Evolutionary conservation across 1,140 invertebrate species (phyloP), one percentile per base, ranked within the genome.

Genomic region (Ceratosolen solmsi): DNA sequence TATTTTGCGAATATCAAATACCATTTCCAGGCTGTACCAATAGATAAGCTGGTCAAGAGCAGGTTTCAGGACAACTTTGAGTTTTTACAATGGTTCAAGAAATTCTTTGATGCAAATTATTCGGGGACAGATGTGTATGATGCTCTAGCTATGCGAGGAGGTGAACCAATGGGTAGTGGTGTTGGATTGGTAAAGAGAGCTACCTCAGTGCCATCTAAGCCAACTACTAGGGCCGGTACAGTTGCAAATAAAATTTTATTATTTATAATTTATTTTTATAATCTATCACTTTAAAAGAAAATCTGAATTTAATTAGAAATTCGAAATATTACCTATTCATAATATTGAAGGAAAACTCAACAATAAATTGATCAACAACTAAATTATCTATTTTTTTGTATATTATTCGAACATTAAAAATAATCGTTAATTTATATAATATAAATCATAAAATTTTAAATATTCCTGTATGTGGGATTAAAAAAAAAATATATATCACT

Each of bases 11-110:
- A 85, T 88, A 79, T 90, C 89, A 89, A 89, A 92, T 92, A 93
- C 93, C 86, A 80, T 90, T 91, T 91, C 80, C 92, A 96, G 96
- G 96, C 96, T 92, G 95, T 96, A 91, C 95, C 96, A 86, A 96
- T 97, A 93, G 95, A 96, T 94, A 96, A 93, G 93, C 93, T 97
- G 93, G 96, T 98, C 87, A 98, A 98, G 93, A 97, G 97, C 89
- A 95, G 96, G 86, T 99, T 98, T 92, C 96, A 98, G 94, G 98
- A 99, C 94, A 99, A 99, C 93, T 99, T 99, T 94, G 98, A 99
- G 92, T 99, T 99, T 93, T 95, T 99, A 84, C 98, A 99, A 94
- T 99, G 98, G 98, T 99, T 99, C 94, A 99, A 99, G 94, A 98
- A 98, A 92, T 99, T 99, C 92, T 99, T 99, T 93, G 98, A 99